Evolutionary conservation across 2,113 vertebrate genomes (phyloP).

Genomic region (Gymnobelideus leadbeateri): DNA sequence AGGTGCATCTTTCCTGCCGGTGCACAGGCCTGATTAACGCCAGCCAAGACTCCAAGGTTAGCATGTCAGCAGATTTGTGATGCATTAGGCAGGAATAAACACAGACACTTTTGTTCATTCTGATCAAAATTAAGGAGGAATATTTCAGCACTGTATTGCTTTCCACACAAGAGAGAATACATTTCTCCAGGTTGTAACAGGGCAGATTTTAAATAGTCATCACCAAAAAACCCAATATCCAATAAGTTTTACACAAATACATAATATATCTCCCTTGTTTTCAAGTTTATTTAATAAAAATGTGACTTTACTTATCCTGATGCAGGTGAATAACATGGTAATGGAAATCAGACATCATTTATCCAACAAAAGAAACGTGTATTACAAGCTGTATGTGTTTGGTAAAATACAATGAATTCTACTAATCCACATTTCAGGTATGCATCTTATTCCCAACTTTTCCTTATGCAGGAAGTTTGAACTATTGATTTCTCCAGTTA

Average conservation of each 20-base stretch:
- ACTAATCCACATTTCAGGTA: not conserved
- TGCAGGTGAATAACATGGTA: conserved; percentile 79
- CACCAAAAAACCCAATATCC: conserved; percentile 72
- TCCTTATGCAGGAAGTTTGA: not conserved
- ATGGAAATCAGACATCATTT: conserved; percentile 82
- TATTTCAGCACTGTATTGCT: conserved; percentile 79
- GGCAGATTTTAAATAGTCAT: conserved; percentile 79
- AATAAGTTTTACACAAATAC: conserved; percentile 70
- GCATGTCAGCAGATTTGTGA: conserved; percentile 93
- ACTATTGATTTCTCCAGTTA: not conserved
- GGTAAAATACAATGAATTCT: conserved; percentile 58
- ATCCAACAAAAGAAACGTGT: conserved; percentile 76
- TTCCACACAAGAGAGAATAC: conserved; percentile 77
- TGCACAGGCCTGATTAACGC: conserved; percentile 90
- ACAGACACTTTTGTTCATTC: conserved; percentile 89
- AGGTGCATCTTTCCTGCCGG: conserved; percentile 88
- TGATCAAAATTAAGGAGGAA: conserved; percentile 86
- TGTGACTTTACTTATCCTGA: conserved; percentile 80
- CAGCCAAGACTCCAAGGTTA: conserved; percentile 90
- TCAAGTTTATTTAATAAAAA: conserved; percentile 83
- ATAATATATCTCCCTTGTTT: conserved; percentile 82
- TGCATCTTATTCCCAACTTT: conserved; percentile 48
- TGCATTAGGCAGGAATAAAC: conserved; percentile 93
- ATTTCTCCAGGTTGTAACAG: conserved; percentile 75
- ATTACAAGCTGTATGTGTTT: conserved; percentile 43